A percentile compares a stretch with the other conserved stretches of the same genome.
Evolutionary conservation across 1,140 invertebrate genomes (phyloP).

Genomic region (Drosophila bocqueti): DNA sequence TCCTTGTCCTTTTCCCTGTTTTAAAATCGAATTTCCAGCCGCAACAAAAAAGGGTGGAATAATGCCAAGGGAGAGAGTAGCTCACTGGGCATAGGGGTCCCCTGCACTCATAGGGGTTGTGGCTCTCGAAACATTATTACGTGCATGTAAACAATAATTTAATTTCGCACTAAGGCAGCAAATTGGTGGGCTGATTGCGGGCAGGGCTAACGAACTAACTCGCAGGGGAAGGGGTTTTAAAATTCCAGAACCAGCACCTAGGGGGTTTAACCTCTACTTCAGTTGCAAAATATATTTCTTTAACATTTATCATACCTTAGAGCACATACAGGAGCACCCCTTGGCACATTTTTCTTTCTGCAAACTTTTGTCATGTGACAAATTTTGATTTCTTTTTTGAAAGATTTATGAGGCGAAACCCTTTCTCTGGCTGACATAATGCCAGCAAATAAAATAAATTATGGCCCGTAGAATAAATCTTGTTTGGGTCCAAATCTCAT

Average conservation of each 20-base stretch:
- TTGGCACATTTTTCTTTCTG: not conserved
- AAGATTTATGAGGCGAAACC: slow-evolving; percentile 30
- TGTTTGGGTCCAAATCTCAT: not conserved
- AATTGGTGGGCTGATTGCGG: slow-evolving; percentile 83
- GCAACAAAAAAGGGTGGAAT: slow-evolving; percentile 32
- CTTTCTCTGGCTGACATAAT: slow-evolving; percentile 7
- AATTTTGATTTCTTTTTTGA: slow-evolving; percentile 28
- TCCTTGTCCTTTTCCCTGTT: slow-evolving; percentile 58
- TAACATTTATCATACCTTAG: not conserved
- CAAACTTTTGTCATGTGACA: slow-evolving; percentile 16
- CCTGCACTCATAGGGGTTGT: slow-evolving; percentile 9
- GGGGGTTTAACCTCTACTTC: not conserved
- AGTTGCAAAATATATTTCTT: not conserved
- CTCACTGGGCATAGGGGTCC: slow-evolving; percentile 23
- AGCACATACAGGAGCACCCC: not conserved
- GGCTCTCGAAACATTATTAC: slow-evolving; percentile 74
- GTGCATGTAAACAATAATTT: slow-evolving; percentile 84
- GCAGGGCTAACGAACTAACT: slow-evolving; percentile 63
- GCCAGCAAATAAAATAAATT: slow-evolving; percentile 15
- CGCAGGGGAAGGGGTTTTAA: not conserved
- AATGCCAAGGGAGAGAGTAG: slow-evolving; percentile 37
- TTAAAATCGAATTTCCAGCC: slow-evolving; percentile 76
- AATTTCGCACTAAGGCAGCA: slow-evolving; percentile 80
- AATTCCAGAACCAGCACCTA: not conserved
- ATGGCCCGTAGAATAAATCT: slow-evolving; percentile 12